Conservation (phyloP, 2,113 vertebrate species). For the Ifrita kowaldi region DNA sequence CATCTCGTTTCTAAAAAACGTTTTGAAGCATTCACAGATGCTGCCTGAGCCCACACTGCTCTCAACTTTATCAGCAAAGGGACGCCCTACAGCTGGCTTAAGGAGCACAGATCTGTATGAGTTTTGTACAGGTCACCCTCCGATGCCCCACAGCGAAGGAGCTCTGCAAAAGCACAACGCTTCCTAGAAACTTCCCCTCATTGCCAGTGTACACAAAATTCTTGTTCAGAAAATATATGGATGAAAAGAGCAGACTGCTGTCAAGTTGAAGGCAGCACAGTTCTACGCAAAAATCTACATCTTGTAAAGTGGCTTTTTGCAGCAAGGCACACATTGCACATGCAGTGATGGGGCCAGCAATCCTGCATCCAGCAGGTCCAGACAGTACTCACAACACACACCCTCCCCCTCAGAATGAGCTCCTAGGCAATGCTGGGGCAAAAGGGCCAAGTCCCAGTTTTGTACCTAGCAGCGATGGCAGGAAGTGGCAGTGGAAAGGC, state of each 20-base stretch:
- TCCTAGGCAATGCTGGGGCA: not conserved
- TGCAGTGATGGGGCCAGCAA: fast-evolving
- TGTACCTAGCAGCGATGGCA: fast-evolving
- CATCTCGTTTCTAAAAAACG: not conserved
- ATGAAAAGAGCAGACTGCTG: not conserved
- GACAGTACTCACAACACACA: not conserved
- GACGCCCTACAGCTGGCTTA: not conserved
- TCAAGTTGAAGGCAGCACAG: fast-evolving
- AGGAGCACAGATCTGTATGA: not conserved
- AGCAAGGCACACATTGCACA: fast-evolving
- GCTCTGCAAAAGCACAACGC: not conserved
- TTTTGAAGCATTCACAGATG: not conserved
- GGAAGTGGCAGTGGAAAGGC: not conserved
- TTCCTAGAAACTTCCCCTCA: not conserved
- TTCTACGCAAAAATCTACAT: not conserved
- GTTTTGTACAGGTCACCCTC: not conserved
- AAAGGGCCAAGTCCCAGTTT: not conserved
- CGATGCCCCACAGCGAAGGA: not conserved
- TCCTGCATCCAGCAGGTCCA: not conserved
- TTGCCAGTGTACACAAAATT: not conserved
- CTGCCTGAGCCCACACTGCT: not conserved
- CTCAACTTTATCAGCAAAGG: not conserved
- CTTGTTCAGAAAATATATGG: not conserved
- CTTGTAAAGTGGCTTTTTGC: not conserved
- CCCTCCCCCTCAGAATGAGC: not conserved